Evolutionary conservation across 2,113 vertebrate species (phyloP).

Genomic region (Corythaixoides concolor): DNA sequence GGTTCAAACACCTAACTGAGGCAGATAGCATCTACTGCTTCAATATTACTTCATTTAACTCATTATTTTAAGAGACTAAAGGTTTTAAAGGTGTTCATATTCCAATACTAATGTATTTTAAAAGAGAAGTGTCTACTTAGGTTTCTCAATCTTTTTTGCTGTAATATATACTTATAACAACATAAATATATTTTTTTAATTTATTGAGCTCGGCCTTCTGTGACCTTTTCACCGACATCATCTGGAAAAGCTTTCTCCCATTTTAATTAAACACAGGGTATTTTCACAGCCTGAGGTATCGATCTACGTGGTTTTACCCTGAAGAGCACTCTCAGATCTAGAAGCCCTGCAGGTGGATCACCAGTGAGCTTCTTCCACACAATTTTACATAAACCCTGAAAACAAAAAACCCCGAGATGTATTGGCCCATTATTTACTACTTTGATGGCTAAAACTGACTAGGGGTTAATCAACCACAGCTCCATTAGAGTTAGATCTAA

Average conservation of each 20-base stretch:
- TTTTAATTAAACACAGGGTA: constrained; percentile 27
- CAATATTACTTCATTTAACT: background rate
- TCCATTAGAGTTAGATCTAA: too few species aligned
- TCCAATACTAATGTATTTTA: background rate
- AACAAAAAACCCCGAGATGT: background rate
- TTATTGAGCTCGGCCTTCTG: background rate
- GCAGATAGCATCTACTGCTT: background rate
- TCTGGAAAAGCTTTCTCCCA: constrained; percentile 23
- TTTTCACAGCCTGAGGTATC: background rate
- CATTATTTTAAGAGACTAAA: background rate
- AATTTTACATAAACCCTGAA: background rate
- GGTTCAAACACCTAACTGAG: background rate
- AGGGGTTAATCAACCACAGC: background rate
- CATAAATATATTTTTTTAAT: background rate
- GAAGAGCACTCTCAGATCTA: background rate
- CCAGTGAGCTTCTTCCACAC: accelerated
- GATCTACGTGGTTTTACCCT: background rate
- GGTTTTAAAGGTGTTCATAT: background rate
- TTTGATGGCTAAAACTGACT: background rate
- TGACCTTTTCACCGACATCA: constrained; percentile 3
- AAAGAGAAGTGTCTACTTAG: background rate
- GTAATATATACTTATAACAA: background rate
- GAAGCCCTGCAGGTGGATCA: background rate
- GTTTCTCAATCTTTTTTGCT: background rate
- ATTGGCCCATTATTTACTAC: background rate